Conservation (phyloP, 2,888 invertebrate genomes). For the Neoitamus cyanurus region DNA sequence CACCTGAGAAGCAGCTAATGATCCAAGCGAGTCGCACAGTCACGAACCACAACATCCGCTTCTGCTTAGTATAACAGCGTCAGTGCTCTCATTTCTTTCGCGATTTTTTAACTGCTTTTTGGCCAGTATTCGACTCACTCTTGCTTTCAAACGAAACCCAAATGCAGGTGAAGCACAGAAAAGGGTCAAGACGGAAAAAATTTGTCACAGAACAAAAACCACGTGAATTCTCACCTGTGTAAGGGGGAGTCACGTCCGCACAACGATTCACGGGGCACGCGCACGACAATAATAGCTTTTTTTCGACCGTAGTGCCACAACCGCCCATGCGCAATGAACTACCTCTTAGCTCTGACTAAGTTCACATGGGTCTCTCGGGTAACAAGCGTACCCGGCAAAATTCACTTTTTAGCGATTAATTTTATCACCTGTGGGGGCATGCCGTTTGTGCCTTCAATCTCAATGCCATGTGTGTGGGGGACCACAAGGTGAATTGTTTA, state of each 20-base stretch:
- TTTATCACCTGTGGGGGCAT: not conserved
- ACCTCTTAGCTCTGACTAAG: not conserved
- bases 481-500: not conserved
- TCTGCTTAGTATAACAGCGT: not conserved
- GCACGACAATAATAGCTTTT: not conserved
- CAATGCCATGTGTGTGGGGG: not conserved
- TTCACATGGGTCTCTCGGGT: not conserved
- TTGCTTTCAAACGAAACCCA: not conserved
- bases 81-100: not conserved
- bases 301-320: not conserved
- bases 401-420: conserved; percentile 9
- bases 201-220: not conserved
- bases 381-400: conserved; percentile 8
- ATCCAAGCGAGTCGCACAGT: not conserved
- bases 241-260: not conserved
- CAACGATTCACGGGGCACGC: not conserved
- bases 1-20: not conserved
- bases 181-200: not conserved
- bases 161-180: not conserved
- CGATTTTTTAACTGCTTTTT: not conserved
- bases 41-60: not conserved
- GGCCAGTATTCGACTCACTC: not conserved
- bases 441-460: not conserved
- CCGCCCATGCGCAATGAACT: not conserved
- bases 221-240: not conserved